Base-by-base conservation (phyloP, 2,888 invertebrate genomes). In the Invenusta paracnida region DNA sequence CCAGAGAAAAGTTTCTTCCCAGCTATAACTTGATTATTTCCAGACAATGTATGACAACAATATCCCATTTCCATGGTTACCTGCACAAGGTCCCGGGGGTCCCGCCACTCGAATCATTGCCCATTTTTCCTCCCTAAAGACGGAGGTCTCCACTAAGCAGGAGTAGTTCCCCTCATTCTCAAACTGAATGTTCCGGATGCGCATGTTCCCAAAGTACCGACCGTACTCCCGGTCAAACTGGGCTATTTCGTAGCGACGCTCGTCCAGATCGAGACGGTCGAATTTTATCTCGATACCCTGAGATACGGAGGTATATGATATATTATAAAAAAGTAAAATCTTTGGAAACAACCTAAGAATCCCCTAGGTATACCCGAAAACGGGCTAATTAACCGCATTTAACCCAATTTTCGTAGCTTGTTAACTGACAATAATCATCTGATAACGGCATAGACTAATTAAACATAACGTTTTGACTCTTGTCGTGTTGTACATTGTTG, bases 101-200 rank as follows among this genome's bases (percentile, higher is more conserved):
- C 87, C 87, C 25, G 81, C 67, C 17, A 87, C 87, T 30, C 87
- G 86, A 11, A 87, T 83, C 2, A 83, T 17, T 17, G 86, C 87
- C n/a, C 25, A 23, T 11, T 67, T 1, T 27, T 67, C 66, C n/a
- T 87, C 23, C 23, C 23, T 27, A 23, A 28, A 30, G 27, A 87
- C 30, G 0, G 86, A 27, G 0, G 87, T 87, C 28, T 87, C 48
- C 5, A 87, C 83, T 27, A 29, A 25, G 29, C 87, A 87, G 11
- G 83, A 67, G 30, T 87, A 87, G 83, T 66, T 87, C 11, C 87
- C 87, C 28, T 87, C 87, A 48, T 87, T 83, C 23, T 87, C 87
- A 30, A 67, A 87, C 31, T 87, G 87, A 28, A 87, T 87, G 31
- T 87, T 87, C 5, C 27, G 30, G 23, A 87, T 83, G 1, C 30